These are phyloP conservation scores for Camponotus fellah DNA, from an alignment of 2,888 invertebrate genomes.

Conservation along the genomic window DNA sequence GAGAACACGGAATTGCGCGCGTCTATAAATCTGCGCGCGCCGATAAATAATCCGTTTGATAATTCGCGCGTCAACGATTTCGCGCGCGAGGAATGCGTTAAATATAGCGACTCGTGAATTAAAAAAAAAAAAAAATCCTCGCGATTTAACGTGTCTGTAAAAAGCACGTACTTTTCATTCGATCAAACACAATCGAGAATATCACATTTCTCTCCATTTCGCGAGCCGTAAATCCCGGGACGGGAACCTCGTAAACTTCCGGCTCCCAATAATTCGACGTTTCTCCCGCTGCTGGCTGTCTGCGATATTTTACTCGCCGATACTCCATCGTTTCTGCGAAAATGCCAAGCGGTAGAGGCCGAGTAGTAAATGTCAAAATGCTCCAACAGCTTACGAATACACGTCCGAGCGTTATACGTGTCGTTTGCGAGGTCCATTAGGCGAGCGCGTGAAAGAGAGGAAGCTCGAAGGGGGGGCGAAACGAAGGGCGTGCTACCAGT, in stretches of 20 bases:
- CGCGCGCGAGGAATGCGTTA: slow-evolving; percentile 14
- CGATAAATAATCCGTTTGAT: slow-evolving; percentile 46
- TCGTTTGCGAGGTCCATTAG: slow-evolving; percentile 70
- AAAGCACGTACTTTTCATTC: not conserved
- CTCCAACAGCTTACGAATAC: slow-evolving; percentile 49
- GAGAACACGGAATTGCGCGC: slow-evolving; percentile 46
- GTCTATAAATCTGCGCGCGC: slow-evolving; percentile 34
- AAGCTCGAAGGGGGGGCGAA: slow-evolving; percentile 52
- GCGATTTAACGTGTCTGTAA: not conserved
- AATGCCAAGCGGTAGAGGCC: slow-evolving; percentile 54
- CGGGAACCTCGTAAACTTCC: slow-evolving; percentile 49
- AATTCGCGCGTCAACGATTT: slow-evolving; percentile 48
- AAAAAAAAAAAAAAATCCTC: not conserved
- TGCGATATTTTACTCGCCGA: slow-evolving; percentile 40
- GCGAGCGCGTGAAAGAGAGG: slow-evolving; percentile 32
- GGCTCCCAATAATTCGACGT: slow-evolving; percentile 54
- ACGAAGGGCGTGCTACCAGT: slow-evolving; percentile 74
- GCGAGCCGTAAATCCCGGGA: slow-evolving; percentile 26
- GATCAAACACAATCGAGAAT: slow-evolving; percentile 1
- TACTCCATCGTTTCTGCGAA: slow-evolving; percentile 55
- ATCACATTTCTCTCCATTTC: slow-evolving; percentile 34
- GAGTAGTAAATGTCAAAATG: slow-evolving; percentile 70
- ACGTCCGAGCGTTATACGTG: slow-evolving; percentile 51
- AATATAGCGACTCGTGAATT: slow-evolving; percentile 3
- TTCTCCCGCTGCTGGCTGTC: slow-evolving; percentile 33